Percentiles rank a stretch among this genome's conserved stretches.
Evolutionary conservation across 2,888 invertebrate species (phyloP).

Genomic region (Caenorhabditis sp.): DNA sequence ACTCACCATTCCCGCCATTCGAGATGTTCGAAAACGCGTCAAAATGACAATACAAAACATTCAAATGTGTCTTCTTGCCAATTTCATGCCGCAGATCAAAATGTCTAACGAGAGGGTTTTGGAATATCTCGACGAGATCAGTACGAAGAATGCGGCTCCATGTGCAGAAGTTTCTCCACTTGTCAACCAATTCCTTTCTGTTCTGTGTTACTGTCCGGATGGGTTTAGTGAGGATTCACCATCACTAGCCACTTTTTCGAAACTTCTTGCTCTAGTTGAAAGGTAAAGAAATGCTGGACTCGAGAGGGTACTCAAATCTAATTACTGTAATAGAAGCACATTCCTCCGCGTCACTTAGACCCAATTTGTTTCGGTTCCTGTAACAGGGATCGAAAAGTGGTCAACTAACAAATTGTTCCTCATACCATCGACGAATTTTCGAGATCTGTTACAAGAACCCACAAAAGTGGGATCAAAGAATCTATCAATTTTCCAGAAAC

Average conservation of each 20-base stretch:
- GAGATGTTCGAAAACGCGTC: conserved; percentile 23
- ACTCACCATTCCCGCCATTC: conserved; percentile 54
- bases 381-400: no score
- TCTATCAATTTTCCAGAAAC: conserved; percentile 42
- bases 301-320: no score
- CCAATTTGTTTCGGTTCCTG: no score
- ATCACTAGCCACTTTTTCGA: conserved; percentile 21
- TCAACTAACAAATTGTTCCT: no score
- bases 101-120: conserved; percentile 18
- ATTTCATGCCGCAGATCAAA: conserved; percentile 65
- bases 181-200: conserved; percentile 33
- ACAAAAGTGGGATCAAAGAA: no score
- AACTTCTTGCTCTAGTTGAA: conserved; percentile 22
- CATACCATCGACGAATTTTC: no score
- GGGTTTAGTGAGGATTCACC: conserved; percentile 31
- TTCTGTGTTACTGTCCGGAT: conserved; percentile 48
- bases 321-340: no score
- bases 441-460: no score
- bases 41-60: conserved; percentile 53
- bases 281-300: no score
- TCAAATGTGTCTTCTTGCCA: conserved; percentile 62
- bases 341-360: no score
- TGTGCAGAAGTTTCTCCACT: conserved; percentile 22
- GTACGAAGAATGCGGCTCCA: not conserved
- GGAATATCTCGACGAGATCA: conserved; percentile 24